Evolutionary conservation across 2,888 invertebrate genomes (phyloP).

Genomic region (Troglohyphantes excavatus): DNA sequence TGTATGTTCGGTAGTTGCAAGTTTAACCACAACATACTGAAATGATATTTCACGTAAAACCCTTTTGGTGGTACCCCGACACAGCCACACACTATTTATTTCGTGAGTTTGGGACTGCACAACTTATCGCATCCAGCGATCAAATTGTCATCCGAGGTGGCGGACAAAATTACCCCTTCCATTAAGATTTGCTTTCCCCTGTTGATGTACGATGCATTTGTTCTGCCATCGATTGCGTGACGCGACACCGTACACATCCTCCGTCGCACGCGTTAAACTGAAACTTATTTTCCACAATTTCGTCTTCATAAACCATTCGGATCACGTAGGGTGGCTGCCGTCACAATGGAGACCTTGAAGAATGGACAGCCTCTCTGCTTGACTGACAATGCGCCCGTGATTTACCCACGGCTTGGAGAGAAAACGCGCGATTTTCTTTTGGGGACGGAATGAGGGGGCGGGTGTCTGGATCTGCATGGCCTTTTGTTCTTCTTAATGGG

Average conservation of each 20-base stretch:
- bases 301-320: background rate
- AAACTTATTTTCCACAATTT: background rate
- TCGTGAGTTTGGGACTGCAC: too few species aligned
- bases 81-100: too few species aligned
- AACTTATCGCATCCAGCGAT: too few species aligned
- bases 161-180: too few species aligned
- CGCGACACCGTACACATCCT: background rate
- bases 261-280: constrained; percentile 1
- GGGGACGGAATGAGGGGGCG: background rate
- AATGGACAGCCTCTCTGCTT: background rate
- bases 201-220: background rate
- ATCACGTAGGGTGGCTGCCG: background rate
- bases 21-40: too few species aligned
- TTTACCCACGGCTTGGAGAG: background rate
- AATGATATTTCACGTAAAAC: too few species aligned
- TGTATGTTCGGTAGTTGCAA: too few species aligned
- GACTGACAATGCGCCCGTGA: background rate
- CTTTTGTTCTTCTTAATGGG: background rate
- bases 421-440: background rate
- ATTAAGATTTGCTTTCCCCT: background rate
- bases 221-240: background rate
- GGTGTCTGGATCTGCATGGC: background rate
- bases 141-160: too few species aligned
- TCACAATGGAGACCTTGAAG: background rate
- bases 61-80: too few species aligned